Evolutionary conservation across 2,888 invertebrate genomes (phyloP).

Genomic region (Drosophila villosipedis): DNA sequence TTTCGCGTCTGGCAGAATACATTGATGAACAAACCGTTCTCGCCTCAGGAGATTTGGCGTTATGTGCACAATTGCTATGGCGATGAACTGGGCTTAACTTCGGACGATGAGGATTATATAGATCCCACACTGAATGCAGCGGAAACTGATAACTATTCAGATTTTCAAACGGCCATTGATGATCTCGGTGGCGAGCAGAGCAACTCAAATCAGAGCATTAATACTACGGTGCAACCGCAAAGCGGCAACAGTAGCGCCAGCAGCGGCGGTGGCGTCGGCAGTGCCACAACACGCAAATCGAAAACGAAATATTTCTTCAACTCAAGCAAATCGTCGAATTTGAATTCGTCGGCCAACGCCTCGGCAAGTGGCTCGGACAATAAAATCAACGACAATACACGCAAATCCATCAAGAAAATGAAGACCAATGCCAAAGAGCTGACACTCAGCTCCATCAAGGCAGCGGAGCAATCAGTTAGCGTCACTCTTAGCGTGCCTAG

Average conservation of each 20-base stretch:
- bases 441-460: conserved; percentile 78
- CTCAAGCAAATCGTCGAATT: conserved; percentile 69
- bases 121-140: conserved; percentile 85
- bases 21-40: conserved; percentile 94
- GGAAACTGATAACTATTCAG: conserved; percentile 70
- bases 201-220: conserved; percentile 50
- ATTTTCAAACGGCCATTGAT: conserved; percentile 75
- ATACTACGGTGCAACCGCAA: conserved; percentile 40
- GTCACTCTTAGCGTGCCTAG: conserved; percentile 43
- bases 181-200: conserved; percentile 68
- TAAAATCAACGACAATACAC: conserved; percentile 71
- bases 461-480: conserved; percentile 70
- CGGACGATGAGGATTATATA: conserved; percentile 95
- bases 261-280: conserved; percentile 67
- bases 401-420: conserved; percentile 74
- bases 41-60: conserved; percentile 94
- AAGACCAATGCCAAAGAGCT: conserved; percentile 82
- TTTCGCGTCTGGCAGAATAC: conserved; percentile 98
- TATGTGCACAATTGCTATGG: conserved; percentile 97
- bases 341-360: conserved; percentile 75
- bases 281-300: conserved; percentile 62
- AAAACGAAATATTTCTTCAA: conserved; percentile 77
- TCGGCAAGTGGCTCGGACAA: conserved; percentile 81
- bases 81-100: conserved; percentile 95
- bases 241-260: conserved; percentile 78